Conservation (phyloP, 2,888 invertebrate species). For the Tillus elongatus region DNA sequence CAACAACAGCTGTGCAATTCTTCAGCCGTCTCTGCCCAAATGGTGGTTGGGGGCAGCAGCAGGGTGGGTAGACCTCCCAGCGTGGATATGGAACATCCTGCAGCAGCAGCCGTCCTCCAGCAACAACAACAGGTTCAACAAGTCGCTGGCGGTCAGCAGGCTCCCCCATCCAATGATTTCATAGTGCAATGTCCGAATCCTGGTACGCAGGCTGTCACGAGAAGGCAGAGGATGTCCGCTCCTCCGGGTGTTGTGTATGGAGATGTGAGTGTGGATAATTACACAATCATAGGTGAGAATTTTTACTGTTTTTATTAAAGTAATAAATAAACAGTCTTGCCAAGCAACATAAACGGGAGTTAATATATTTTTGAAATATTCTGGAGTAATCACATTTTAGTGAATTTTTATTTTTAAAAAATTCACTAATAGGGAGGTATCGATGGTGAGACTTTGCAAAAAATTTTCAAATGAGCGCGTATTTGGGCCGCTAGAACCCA, state of each 20-base stretch:
- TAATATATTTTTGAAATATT: too few relatives aligned
- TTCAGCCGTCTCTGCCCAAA: conserved; percentile 28
- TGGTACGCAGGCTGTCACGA: conserved; percentile 44
- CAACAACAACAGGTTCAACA: conserved; percentile 23
- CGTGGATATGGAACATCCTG: conserved; percentile 47
- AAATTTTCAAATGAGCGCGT: too few relatives aligned
- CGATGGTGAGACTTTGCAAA: too few relatives aligned
- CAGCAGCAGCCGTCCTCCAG: conserved; percentile 18
- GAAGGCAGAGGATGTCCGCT: conserved; percentile 37
- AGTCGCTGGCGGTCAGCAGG: conserved; percentile 21
- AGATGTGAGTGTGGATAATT: conserved; percentile 40
- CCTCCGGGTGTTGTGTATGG: conserved; percentile 37
- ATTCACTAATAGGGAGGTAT: too few relatives aligned
- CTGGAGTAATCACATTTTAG: too few relatives aligned
- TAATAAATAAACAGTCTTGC: too few relatives aligned
- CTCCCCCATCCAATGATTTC: conserved; percentile 31
- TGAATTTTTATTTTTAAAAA: too few relatives aligned
- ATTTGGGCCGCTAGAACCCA: too few relatives aligned
- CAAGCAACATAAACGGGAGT: too few relatives aligned
- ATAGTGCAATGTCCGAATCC: conserved; percentile 42
- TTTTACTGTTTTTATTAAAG: too few relatives aligned
- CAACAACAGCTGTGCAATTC: conserved; percentile 32
- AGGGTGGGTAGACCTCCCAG: conserved; percentile 54
- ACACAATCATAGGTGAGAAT: conserved; percentile 48
- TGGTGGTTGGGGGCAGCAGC: conserved; percentile 39